phyloP scores from a whole-genome alignment of 2,888 invertebrate genomes.

The Elmis aenea region DNA sequence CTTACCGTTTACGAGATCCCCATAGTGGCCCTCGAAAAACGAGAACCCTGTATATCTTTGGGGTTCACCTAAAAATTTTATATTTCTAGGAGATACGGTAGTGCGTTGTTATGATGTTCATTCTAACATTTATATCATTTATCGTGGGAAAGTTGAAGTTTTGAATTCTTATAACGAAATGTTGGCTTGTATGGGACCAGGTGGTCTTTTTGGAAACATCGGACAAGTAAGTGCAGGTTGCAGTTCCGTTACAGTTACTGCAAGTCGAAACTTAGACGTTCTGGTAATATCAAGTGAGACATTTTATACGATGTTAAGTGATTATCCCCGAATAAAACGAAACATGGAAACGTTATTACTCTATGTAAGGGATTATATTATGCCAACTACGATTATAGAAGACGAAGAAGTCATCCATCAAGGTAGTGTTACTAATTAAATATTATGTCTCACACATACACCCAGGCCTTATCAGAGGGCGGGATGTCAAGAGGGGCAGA shows the following conservation, averaged over 20 bases:
- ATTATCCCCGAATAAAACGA: conserved; percentile 47
- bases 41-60: too few relatives aligned
- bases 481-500: background rate
- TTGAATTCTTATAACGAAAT: conserved; percentile 48
- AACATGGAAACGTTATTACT: conserved; percentile 47
- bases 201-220: conserved; percentile 54
- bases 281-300: conserved; percentile 47
- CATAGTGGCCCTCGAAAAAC: too few relatives aligned
- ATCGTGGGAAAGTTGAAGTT: conserved; percentile 47
- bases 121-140: conserved; percentile 49
- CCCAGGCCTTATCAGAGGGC: background rate
- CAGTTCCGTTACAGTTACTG: conserved; percentile 48
- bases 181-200: conserved; percentile 52
- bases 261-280: conserved; percentile 51
- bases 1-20: too few relatives aligned
- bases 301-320: conserved; percentile 50
- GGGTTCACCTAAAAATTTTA: too few relatives aligned
- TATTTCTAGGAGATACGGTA: conserved; percentile 48
- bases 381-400: conserved; percentile 43
- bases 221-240: conserved; percentile 45
- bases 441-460: background rate
- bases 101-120: conserved; percentile 50
- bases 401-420: background rate
- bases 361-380: conserved; percentile 48
- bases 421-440: background rate